Evolutionary conservation across 1,140 invertebrate genomes (phyloP).

Genomic region (Drosophila parabipectinata): DNA sequence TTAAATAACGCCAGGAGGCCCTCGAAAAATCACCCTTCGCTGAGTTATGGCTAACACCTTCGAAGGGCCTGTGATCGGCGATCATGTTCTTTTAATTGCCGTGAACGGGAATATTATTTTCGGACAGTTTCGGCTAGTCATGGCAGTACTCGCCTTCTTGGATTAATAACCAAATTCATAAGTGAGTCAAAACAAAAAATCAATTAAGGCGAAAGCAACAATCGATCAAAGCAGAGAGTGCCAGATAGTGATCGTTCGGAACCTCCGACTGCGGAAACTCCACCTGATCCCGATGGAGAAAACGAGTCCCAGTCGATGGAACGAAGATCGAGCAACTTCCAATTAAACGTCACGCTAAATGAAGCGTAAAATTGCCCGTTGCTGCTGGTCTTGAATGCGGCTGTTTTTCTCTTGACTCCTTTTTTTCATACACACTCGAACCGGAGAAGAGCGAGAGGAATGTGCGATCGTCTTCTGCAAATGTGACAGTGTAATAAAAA

Average conservation of each 20-base stretch:
- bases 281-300: slow-evolving; percentile 28
- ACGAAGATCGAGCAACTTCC: slow-evolving; percentile 63
- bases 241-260: slow-evolving; percentile 18
- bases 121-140: slow-evolving; percentile 47
- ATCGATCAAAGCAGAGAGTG: slow-evolving; percentile 62
- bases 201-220: slow-evolving; percentile 68
- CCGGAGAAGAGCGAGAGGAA: slow-evolving; percentile 26
- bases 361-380: slow-evolving; percentile 80
- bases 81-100: slow-evolving; percentile 64
- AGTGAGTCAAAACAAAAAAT: slow-evolving; percentile 71
- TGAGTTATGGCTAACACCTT: slow-evolving; percentile 24
- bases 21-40: background rate
- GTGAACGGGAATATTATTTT: slow-evolving; percentile 51
- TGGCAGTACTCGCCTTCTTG: slow-evolving; percentile 2
- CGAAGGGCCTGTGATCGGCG: slow-evolving; percentile 27
- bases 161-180: slow-evolving; percentile 38
- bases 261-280: background rate
- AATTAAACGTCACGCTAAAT: slow-evolving; percentile 83
- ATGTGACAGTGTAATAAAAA: slow-evolving; percentile 83
- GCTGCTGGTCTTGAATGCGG: slow-evolving; percentile 77
- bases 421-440: slow-evolving; percentile 11
- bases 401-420: slow-evolving; percentile 1
- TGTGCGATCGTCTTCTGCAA: slow-evolving; percentile 70
- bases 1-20: slow-evolving; percentile 83
- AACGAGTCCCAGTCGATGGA: slow-evolving; percentile 19